Evolutionary conservation across 2,113 vertebrate species (phyloP).

Genomic region (Campylomormyrus numenius): DNA sequence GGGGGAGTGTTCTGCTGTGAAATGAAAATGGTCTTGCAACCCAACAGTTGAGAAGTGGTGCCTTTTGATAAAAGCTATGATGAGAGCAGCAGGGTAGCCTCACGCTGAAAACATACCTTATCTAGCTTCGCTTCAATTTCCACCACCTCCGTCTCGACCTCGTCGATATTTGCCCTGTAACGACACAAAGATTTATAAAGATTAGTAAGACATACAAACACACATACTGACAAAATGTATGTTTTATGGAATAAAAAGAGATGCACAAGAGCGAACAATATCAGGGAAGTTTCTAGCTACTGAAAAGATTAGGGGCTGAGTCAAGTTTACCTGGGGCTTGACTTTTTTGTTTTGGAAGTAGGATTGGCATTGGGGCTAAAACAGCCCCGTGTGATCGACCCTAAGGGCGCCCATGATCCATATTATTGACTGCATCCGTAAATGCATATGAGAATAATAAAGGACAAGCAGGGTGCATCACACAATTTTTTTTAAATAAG

Average conservation of each 20-base stretch:
- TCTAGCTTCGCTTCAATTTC: conserved; percentile 94
- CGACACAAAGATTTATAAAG: conserved; percentile 27
- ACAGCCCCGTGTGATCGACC: no score
- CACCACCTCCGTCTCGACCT: conserved; percentile 94
- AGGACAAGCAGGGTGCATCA: neutral
- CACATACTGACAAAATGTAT: neutral
- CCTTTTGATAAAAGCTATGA: neutral
- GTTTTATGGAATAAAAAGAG: neutral
- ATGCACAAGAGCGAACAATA: neutral
- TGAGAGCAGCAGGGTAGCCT: neutral
- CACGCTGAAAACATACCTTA: conserved; percentile 69
- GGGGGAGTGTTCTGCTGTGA: neutral
- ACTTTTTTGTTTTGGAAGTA: no score
- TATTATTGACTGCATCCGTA: neutral
- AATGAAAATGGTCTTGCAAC: neutral
- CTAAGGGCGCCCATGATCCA: neutral
- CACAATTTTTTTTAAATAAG: neutral
- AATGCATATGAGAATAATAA: neutral
- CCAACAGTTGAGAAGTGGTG: neutral
- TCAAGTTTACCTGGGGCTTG: no score
- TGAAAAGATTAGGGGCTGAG: no score
- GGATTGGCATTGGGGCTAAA: no score
- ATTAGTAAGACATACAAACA: conserved; percentile 19
- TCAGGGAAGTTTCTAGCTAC: no score
- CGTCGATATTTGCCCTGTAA: conserved; percentile 87